Evolutionary conservation across 2,797 vertebrate species (phyloP).

Genomic region (Hippopotamyrus pictus): DNA sequence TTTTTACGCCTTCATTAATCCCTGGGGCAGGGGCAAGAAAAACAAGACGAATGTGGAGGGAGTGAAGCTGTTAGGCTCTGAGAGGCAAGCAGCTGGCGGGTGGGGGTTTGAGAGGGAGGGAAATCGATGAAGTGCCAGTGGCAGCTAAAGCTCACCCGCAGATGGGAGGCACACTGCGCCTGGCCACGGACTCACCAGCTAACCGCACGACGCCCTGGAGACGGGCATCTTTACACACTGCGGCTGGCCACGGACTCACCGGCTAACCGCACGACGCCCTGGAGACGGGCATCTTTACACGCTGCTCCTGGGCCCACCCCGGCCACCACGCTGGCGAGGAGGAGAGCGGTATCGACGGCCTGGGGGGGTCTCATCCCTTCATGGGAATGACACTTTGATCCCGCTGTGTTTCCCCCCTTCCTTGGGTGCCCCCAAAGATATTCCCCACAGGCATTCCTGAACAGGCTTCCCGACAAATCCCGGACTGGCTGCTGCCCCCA

Average conservation of each 20-base stretch:
- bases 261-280: not conserved
- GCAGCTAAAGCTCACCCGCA: not conserved
- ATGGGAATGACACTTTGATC: not conserved
- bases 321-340: not conserved
- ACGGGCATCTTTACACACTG: not conserved
- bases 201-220: not conserved
- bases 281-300: not conserved
- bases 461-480: not conserved
- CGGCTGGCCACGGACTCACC: not conserved
- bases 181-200: not conserved
- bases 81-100: not conserved
- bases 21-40: not conserved
- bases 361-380: not conserved
- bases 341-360: not conserved
- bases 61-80: not conserved
- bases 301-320: not conserved
- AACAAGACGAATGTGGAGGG: not conserved
- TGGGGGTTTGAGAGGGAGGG: not conserved
- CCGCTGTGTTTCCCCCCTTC: not conserved
- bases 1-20: not conserved
- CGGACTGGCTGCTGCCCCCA: not conserved
- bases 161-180: not conserved
- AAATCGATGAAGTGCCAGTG: not conserved
- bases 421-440: not conserved
- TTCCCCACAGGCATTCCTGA: not conserved